A percentile compares a stretch with the other conserved stretches of the same genome.
These are phyloP conservation scores for Serilophus lunatus DNA, from an alignment of 2,113 vertebrate species.

Conservation along the genomic window DNA sequence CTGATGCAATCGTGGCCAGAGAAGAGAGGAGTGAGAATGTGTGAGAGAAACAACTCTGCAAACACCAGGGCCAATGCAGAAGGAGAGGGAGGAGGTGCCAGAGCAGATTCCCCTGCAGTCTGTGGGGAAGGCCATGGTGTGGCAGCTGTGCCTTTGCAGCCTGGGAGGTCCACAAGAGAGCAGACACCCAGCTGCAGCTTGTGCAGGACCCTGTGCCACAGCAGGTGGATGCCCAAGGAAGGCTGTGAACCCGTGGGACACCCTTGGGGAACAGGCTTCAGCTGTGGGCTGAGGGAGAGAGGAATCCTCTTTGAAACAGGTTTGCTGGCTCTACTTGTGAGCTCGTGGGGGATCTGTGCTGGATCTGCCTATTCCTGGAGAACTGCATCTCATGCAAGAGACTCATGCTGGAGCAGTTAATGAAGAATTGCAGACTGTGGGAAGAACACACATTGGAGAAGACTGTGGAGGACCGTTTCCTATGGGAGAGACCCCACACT, in stretches of 20 bases:
- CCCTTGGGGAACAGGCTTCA: neutral
- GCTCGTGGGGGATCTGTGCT: fast-evolving
- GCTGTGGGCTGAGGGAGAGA: neutral
- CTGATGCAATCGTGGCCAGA: neutral
- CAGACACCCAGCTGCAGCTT: neutral
- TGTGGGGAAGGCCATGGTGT: neutral
- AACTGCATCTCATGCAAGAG: fast-evolving
- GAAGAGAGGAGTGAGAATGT: neutral
- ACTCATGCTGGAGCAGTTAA: neutral
- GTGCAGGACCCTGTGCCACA: neutral
- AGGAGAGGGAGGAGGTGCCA: neutral
- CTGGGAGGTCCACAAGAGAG: neutral
- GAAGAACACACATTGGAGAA: neutral
- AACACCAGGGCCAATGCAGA: neutral
- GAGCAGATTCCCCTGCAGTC: neutral
- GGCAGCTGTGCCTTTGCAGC: neutral
- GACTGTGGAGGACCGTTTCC: neutral
- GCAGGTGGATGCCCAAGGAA: neutral
- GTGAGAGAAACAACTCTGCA: neutral
- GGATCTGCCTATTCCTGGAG: neutral
- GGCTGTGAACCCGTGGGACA: neutral
- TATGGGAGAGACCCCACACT: neutral
- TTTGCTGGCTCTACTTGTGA: neutral
- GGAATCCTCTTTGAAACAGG: neutral
- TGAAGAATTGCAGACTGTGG: neutral